These are phyloP conservation scores for Etheostoma perlongum DNA, from an alignment of 2,797 vertebrate species.

Conservation along the genomic window DNA sequence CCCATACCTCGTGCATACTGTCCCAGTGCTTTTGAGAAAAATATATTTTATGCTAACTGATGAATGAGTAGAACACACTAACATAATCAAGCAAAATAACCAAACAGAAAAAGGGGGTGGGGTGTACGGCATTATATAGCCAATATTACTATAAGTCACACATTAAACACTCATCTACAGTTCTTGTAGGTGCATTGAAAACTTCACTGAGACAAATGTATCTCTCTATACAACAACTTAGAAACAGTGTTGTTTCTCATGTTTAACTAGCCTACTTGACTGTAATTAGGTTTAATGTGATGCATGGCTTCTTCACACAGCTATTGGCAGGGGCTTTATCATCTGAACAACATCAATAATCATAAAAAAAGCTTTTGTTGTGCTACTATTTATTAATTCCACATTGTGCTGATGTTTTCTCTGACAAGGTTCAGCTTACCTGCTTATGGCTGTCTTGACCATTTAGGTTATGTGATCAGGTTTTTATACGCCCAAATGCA, in stretches of 20 bases:
- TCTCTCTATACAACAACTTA: not conserved
- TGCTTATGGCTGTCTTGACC: constrained; percentile 23
- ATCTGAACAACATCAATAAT: constrained; percentile 15
- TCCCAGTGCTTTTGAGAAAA: too few species aligned
- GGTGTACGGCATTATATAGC: too few species aligned
- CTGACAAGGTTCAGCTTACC: constrained; percentile 43
- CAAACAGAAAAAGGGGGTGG: too few species aligned
- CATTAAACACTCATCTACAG: not conserved
- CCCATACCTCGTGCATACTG: too few species aligned
- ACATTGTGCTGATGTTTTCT: constrained; percentile 38
- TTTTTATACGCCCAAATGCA: constrained; percentile 10
- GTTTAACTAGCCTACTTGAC: not conserved
- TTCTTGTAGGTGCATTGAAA: not conserved
- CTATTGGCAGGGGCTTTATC: not conserved
- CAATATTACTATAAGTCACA: too few species aligned
- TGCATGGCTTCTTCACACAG: not conserved
- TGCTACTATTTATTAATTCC: constrained; percentile 49
- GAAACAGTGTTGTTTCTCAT: not conserved
- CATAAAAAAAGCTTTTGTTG: constrained; percentile 29
- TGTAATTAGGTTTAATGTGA: not conserved
- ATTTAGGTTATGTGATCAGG: constrained; percentile 30
- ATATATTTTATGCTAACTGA: too few species aligned
- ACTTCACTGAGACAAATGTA: not conserved
- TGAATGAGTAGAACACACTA: too few species aligned
- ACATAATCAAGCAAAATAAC: too few species aligned